Percentiles rank a stretch among this genome's conserved stretches.
phyloP scores from a whole-genome alignment of 2,113 vertebrate genomes.

The Tachycineta bicolor region DNA sequence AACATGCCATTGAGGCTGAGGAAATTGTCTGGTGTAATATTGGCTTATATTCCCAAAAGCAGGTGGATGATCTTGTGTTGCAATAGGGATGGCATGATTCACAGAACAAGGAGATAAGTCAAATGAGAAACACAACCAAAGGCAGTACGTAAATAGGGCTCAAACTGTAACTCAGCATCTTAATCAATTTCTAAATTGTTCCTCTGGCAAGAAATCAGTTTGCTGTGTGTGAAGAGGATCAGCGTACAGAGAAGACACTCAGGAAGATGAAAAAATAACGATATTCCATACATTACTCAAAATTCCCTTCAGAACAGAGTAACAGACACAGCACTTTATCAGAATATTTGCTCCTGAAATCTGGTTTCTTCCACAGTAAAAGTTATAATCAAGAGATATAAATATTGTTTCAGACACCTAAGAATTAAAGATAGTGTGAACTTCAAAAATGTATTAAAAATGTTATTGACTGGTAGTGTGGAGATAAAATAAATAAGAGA shows the following conservation, averaged over 20 bases:
- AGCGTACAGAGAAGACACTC: not conserved
- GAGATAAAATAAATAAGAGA: not conserved
- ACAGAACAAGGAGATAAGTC: not conserved
- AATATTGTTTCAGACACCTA: not conserved
- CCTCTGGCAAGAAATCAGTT: not conserved
- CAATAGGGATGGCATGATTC: not conserved
- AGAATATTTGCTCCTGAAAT: not conserved
- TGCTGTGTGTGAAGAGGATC: not conserved
- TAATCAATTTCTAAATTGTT: not conserved
- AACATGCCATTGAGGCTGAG: not conserved
- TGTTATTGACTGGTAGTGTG: not conserved
- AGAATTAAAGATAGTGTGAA: not conserved
- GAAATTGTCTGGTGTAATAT: not conserved
- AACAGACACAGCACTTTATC: not conserved
- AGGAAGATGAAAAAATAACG: not conserved
- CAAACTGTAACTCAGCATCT: not conserved
- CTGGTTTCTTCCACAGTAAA: not conserved
- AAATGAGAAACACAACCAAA: not conserved
- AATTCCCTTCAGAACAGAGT: not conserved
- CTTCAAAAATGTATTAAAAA: not conserved
- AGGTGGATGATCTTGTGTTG: not conserved
- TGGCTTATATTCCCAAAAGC: not conserved
- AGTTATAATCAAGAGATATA: not conserved
- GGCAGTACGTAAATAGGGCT: not conserved
- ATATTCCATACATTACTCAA: not conserved